Conservation (phyloP, 2,888 invertebrate species). For the Ophioninae sp. region DNA sequence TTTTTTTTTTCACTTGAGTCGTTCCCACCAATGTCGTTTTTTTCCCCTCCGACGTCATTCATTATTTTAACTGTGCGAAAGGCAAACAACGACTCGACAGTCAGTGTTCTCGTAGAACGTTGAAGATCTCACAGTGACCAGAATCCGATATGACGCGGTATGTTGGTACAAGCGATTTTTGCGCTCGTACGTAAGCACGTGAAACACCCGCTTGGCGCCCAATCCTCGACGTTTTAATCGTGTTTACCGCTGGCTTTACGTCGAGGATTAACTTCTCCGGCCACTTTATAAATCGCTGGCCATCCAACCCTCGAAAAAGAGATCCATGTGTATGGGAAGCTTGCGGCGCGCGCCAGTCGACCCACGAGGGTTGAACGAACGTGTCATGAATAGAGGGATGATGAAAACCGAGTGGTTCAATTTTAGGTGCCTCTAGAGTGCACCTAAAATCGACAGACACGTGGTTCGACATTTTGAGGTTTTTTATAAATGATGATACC, state of each 20-base stretch:
- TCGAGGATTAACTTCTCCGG: slow-evolving; percentile 76
- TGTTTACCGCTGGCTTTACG: slow-evolving; percentile 77
- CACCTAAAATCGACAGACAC: neutral
- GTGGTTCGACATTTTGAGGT: slow-evolving; percentile 24
- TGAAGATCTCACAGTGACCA: slow-evolving; percentile 43
- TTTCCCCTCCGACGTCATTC: slow-evolving; percentile 63
- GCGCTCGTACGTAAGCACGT: slow-evolving; percentile 28
- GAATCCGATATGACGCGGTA: neutral
- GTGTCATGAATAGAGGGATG: slow-evolving; percentile 36
- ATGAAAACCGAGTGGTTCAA: slow-evolving; percentile 4
- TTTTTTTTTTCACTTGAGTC: neutral
- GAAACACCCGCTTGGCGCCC: slow-evolving; percentile 33
- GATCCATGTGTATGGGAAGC: slow-evolving; percentile 44
- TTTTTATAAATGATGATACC: neutral
- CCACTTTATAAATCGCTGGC: slow-evolving; percentile 71
- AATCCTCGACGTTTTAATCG: slow-evolving; percentile 74
- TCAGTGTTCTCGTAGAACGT: slow-evolving; percentile 15
- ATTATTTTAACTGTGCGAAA: slow-evolving; percentile 76
- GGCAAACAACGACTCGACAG: slow-evolving; percentile 68
- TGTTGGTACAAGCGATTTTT: slow-evolving; percentile 56
- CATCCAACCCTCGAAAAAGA: neutral
- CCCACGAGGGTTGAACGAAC: slow-evolving; percentile 34
- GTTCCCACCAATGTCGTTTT: slow-evolving; percentile 23
- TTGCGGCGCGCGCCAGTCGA: slow-evolving; percentile 1
- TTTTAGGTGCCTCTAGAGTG: no score